Percentiles rank a stretch among this genome's conserved stretches.
phyloP scores from a whole-genome alignment of 2,888 invertebrate species.

The Thumatha senex region DNA sequence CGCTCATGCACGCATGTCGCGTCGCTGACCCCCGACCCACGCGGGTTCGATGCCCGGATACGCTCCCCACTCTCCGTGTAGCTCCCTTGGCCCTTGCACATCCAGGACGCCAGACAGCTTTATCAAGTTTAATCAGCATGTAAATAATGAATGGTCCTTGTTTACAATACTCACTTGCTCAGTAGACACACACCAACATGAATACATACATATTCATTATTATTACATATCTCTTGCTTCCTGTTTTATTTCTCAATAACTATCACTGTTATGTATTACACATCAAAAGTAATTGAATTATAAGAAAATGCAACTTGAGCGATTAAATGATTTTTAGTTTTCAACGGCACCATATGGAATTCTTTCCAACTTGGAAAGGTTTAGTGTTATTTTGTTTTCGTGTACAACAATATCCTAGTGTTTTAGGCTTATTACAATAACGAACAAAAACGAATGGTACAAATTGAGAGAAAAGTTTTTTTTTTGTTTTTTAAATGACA shows the following conservation, averaged over 20 bases:
- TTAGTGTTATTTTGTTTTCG: too few species aligned
- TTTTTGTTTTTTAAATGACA: constrained; percentile 44
- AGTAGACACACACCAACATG: constrained; percentile 12
- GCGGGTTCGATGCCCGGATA: constrained; percentile 72
- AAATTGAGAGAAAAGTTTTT: constrained; percentile 16
- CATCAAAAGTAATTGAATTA: too few species aligned
- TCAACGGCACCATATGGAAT: too few species aligned
- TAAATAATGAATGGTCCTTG: constrained; percentile 40
- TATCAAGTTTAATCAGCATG: constrained; percentile 60
- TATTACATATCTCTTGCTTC: constrained; percentile 31
- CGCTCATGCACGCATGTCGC: constrained; percentile 77
- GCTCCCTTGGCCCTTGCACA: constrained; percentile 36
- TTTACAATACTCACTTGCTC: constrained; percentile 48
- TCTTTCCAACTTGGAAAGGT: too few species aligned
- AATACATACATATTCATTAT: constrained; percentile 21
- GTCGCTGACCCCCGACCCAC: constrained; percentile 81
- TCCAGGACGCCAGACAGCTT: constrained; percentile 60
- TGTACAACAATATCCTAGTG: not conserved
- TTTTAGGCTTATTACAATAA: not conserved
- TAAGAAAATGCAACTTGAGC: too few species aligned
- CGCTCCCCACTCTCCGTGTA: constrained; percentile 38
- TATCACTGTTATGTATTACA: not conserved
- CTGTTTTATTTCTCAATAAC: constrained; percentile 21
- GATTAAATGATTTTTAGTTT: too few species aligned
- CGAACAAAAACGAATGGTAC: not conserved